Percentiles rank a stretch among this genome's conserved stretches.
phyloP scores from a whole-genome alignment of 1,140 invertebrate species.

The Asobara japonica region DNA sequence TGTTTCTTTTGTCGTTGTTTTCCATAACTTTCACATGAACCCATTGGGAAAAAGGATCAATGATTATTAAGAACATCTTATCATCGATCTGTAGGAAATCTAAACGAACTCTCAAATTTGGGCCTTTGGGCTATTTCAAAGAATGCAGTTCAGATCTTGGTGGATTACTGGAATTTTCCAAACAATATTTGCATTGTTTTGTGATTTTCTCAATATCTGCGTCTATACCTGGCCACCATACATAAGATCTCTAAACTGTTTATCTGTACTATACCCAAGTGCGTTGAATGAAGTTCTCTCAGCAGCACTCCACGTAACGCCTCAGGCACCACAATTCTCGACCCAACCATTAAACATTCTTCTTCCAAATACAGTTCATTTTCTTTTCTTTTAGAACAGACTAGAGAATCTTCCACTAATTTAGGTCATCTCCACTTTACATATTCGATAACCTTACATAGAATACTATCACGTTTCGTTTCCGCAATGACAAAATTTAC shows the following conservation, averaged over 20 bases:
- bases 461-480: slow-evolving; percentile 7
- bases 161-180: not conserved
- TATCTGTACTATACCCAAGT: slow-evolving; percentile 8
- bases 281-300: not conserved
- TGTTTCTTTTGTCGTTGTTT: slow-evolving; percentile 28
- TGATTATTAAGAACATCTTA: slow-evolving; percentile 16
- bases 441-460: slow-evolving; percentile 30
- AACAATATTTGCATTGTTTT: not conserved
- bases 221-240: slow-evolving; percentile 20
- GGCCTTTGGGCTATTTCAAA: slow-evolving; percentile 11
- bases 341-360: not conserved
- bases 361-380: not conserved
- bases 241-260: slow-evolving; percentile 10
- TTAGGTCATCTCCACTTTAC: slow-evolving; percentile 33
- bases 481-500: not conserved
- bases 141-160: not conserved
- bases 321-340: not conserved
- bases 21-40: slow-evolving; percentile 45
- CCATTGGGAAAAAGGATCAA: slow-evolving; percentile 36
- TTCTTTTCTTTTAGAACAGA: slow-evolving; percentile 10
- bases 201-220: not conserved
- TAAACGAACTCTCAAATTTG: slow-evolving; percentile 21
- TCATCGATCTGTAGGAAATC: slow-evolving; percentile 21
- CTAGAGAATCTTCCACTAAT: slow-evolving; percentile 4
- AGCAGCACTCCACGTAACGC: not conserved